Evolutionary conservation across 2,888 invertebrate species (phyloP).

Genomic region (Noctua fimbriata): DNA sequence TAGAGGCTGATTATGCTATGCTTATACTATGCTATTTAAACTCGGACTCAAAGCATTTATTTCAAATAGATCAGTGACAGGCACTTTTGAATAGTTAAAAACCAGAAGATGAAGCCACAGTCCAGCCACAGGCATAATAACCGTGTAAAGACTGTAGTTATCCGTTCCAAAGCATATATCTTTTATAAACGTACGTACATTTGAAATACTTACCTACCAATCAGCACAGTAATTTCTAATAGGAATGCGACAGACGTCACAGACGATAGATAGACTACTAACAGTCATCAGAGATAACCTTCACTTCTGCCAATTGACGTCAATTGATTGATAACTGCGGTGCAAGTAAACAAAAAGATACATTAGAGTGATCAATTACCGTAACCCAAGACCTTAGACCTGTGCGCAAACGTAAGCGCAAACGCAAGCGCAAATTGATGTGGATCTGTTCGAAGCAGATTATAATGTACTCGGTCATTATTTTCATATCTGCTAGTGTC

Average conservation of each 20-base stretch:
- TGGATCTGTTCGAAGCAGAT: conserved; percentile 52
- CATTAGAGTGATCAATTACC: conserved; percentile 78
- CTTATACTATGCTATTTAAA: background rate
- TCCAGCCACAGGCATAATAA: background rate
- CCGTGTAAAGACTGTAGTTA: background rate
- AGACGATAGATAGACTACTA: conserved; percentile 68
- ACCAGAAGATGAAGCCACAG: background rate
- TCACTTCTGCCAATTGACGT: conserved; percentile 82
- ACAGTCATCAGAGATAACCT: conserved; percentile 81
- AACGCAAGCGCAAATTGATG: conserved; percentile 63
- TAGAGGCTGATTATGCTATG: too few species aligned
- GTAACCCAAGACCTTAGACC: conserved; percentile 70
- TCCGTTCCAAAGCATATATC: background rate
- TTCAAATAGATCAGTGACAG: background rate
- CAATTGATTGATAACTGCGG: conserved; percentile 84
- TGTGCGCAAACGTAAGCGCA: conserved; percentile 59
- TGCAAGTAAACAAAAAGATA: conserved; percentile 83
- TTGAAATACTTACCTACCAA: conserved; percentile 36
- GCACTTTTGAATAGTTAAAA: background rate
- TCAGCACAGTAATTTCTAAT: conserved; percentile 46
- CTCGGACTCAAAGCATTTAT: background rate
- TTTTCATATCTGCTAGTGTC: conserved; percentile 48
- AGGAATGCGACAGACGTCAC: conserved; percentile 70
- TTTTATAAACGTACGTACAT: background rate
- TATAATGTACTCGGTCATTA: conserved; percentile 62